Evolutionary conservation across 2,888 invertebrate genomes (phyloP).

Genomic region (Conomelus anceps): DNA sequence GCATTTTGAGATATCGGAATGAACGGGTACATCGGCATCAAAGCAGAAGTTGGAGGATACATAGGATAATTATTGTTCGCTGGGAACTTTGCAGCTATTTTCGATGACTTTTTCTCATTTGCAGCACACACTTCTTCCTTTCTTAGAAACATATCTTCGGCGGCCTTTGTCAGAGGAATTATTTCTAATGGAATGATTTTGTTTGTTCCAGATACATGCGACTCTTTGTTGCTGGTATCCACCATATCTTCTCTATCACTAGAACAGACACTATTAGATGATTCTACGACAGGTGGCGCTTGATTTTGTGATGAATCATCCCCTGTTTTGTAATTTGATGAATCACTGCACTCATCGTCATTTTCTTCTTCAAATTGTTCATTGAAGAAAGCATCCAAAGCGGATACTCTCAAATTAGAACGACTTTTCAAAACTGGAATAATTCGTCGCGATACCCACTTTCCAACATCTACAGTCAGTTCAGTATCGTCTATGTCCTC

Average conservation of each 20-base stretch:
- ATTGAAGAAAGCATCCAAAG: background rate
- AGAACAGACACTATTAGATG: background rate
- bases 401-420: background rate
- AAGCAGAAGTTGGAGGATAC: background rate
- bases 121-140: too few species aligned
- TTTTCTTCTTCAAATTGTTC: background rate
- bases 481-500: background rate
- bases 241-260: too few species aligned
- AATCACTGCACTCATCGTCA: background rate
- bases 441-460: background rate
- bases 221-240: background rate
- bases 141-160: too few species aligned
- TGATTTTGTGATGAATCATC: background rate
- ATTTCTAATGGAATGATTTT: background rate
- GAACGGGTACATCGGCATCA: background rate
- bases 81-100: background rate
- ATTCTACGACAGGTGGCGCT: background rate
- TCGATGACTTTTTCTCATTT: background rate
- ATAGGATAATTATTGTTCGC: background rate
- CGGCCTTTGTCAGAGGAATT: too few species aligned
- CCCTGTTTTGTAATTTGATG: background rate
- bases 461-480: background rate
- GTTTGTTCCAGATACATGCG: background rate
- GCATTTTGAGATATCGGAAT: background rate
- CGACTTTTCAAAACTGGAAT: background rate